Evolutionary conservation across 2,888 invertebrate genomes (phyloP), one percentile per base, ranked within the genome.

Genomic region (Lamproptera curius): DNA sequence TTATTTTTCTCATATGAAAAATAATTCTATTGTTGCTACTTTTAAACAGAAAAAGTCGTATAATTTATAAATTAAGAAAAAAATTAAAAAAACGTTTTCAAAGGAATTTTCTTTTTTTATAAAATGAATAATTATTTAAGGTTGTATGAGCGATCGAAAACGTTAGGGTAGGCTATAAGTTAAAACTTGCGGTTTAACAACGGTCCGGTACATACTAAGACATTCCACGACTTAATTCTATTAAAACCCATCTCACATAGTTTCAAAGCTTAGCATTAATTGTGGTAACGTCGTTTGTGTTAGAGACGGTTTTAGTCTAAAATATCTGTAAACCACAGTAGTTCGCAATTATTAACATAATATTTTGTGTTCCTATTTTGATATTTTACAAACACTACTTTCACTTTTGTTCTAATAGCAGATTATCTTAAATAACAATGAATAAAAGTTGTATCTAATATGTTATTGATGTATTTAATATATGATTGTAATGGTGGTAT

Each of bases 211-310:
- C 31, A 11, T 31, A 11, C 11, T 20, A 38, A 48, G 38, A 42
- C 38, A 48, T 42, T 42, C 48, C 42, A 14, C 38, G 38, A 48
- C 42, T 42, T 42, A 48, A 48, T 48, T 39, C 48, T 38, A 39
- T 48, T 42, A 42, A n/a, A 42, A 48, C 42, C 42, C 42, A 38
- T 34, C 42, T 48, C 48, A 39, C 48, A 48, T 48, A 48, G 38
- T 42, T 48, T 34, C 42, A 48, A 48, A 42, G 48, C 42, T 48
- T 42, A 42, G 42, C 34, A 42, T 42, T 48, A 38, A 48, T 48
- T 48, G 38, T 42, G 34, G 37, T n/a, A 42, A 42, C 16, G 16
- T 41, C 36, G 42, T 42, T 47, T 42, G 26, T 37, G 31, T 47
- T 37, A 16, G 16, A 31, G 38, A 33, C 20, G 37, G 20, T 23